Evolutionary conservation across 2,113 vertebrate genomes (phyloP).

Genomic region (Pomatorhinus ruficollis): DNA sequence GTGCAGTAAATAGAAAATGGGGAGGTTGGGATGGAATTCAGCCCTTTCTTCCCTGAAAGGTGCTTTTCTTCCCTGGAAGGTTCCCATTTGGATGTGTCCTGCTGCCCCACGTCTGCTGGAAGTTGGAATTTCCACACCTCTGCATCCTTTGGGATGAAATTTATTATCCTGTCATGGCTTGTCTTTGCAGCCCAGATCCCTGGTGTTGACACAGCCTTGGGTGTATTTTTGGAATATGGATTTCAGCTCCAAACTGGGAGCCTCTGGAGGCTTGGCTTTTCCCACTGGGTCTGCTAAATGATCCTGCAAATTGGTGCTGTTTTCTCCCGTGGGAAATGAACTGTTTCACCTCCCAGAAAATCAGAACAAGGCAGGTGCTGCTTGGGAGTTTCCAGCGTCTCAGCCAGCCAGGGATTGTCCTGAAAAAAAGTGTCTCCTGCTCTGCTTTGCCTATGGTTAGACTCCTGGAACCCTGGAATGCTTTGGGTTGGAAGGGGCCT

Average conservation of each 20-base stretch:
- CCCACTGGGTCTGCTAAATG: not conserved
- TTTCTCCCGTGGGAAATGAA: not conserved
- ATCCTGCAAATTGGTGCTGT: not conserved
- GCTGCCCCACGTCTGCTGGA: not conserved
- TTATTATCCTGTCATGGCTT: not conserved
- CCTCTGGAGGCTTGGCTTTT: not conserved
- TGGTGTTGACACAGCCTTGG: not conserved
- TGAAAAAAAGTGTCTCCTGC: not conserved
- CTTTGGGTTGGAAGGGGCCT: not conserved
- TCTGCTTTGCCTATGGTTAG: too few relatives aligned
- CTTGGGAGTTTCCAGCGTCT: not conserved
- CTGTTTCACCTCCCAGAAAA: not conserved
- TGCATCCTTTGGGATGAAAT: not conserved
- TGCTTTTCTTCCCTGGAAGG: not conserved
- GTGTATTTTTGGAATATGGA: not conserved
- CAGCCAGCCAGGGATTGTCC: not conserved
- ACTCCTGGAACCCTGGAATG: not conserved
- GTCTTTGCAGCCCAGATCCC: not conserved
- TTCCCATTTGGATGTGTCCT: not conserved
- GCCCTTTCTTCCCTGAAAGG: not conserved
- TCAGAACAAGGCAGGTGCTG: not conserved
- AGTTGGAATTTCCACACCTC: not conserved
- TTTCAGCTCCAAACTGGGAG: not conserved
- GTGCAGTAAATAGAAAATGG: not conserved
- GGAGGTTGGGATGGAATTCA: not conserved